phyloP scores from a whole-genome alignment of 2,113 vertebrate genomes.

The Ceyx cyanopectus region DNA sequence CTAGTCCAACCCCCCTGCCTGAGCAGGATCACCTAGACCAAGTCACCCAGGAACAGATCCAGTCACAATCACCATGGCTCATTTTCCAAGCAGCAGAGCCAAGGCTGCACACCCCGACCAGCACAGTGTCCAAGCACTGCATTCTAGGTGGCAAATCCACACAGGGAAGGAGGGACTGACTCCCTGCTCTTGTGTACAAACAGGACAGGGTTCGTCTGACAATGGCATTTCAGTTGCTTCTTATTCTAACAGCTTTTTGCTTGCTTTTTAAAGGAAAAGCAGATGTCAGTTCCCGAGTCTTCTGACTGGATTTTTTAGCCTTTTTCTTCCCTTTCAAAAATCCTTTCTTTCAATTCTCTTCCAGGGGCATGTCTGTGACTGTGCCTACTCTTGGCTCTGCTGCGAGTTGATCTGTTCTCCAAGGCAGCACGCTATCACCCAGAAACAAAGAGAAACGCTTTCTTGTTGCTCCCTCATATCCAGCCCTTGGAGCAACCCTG shows the following conservation, averaged over 20 bases:
- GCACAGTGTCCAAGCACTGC: not conserved
- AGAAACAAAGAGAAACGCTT: not conserved
- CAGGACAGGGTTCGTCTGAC: not conserved
- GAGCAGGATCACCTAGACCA: no score
- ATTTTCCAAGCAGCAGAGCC: not conserved
- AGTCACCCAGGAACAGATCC: no score
- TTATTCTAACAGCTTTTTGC: not conserved
- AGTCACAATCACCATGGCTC: not conserved
- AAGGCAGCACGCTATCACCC: not conserved
- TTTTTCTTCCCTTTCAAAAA: not conserved
- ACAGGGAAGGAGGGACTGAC: not conserved
- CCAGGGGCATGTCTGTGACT: not conserved
- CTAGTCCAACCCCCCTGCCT: no score
- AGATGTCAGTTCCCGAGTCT: not conserved
- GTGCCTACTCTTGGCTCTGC: not conserved
- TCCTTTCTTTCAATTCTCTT: not conserved
- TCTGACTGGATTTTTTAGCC: not conserved
- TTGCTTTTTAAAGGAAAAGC: not conserved
- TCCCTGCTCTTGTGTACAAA: not conserved
- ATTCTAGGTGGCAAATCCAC: not conserved
- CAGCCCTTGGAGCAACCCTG: not conserved
- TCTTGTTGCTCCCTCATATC: not conserved
- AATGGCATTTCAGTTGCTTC: not conserved
- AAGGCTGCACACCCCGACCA: accelerated
- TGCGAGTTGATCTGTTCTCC: not conserved